These are phyloP conservation scores for Gallinago jamesoni DNA, from an alignment of 2,113 vertebrate genomes.

Conservation along the genomic window DNA sequence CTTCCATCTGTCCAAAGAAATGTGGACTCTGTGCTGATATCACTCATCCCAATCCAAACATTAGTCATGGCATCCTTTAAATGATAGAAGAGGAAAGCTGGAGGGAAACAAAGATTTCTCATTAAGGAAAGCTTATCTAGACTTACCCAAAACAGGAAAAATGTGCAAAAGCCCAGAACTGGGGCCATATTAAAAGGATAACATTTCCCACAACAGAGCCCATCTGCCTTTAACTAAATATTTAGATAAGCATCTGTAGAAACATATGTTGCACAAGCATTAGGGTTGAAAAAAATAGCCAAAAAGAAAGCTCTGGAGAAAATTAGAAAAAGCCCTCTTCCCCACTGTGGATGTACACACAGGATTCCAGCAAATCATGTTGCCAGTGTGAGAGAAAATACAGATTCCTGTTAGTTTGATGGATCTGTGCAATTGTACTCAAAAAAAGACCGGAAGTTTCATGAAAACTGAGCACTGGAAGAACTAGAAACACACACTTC, in stretches of 20 bases:
- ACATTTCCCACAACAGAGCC: background rate
- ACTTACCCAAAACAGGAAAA: background rate
- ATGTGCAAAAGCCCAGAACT: background rate
- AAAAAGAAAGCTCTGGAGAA: background rate
- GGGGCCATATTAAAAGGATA: background rate
- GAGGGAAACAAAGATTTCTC: background rate
- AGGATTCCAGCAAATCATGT: background rate
- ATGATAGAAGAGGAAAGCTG: conserved; percentile 87
- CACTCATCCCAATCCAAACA: conserved; percentile 89
- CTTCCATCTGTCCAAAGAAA: conserved; percentile 91
- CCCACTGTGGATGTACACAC: background rate
- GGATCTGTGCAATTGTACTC: background rate
- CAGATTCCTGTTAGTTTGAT: background rate
- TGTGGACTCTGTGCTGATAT: conserved; percentile 82
- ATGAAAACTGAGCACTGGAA: background rate
- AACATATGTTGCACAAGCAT: background rate
- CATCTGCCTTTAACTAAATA: background rate
- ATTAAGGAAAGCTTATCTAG: background rate
- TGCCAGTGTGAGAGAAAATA: background rate
- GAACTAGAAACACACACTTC: background rate
- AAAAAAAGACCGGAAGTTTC: background rate
- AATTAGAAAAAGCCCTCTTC: background rate
- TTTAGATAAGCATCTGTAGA: background rate
- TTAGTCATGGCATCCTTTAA: conserved; percentile 69
- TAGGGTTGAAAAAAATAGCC: background rate